phyloP scores from a whole-genome alignment of 2,113 vertebrate genomes.

The Saiga tatarica region DNA sequence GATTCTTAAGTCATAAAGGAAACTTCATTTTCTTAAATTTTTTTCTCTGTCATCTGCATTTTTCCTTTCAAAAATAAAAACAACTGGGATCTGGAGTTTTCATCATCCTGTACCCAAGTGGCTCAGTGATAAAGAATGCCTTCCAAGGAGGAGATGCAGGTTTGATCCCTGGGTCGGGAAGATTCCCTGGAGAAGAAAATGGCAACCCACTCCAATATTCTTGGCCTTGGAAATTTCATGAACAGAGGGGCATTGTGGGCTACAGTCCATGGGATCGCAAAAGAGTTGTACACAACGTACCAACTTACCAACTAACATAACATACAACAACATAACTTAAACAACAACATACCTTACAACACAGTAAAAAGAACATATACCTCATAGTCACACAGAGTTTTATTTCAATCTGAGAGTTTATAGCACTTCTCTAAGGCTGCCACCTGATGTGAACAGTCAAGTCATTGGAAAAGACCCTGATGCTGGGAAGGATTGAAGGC shows the following conservation, averaged over 20 bases:
- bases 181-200: background rate
- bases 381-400: background rate
- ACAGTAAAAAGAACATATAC: background rate
- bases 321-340: too few species aligned
- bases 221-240: background rate
- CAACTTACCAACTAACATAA: too few species aligned
- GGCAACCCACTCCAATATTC: background rate
- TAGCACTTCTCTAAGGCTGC: background rate
- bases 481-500: background rate
- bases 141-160: background rate
- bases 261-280: accelerated
- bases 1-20: background rate
- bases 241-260: background rate
- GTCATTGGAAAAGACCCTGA: background rate
- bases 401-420: background rate
- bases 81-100: background rate
- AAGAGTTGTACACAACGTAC: background rate
- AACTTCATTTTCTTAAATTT: background rate
- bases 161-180: background rate
- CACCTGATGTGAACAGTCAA: background rate
- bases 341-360: background rate
- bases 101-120: background rate
- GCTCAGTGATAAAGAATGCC: background rate
- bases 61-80: background rate
- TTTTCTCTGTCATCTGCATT: background rate